Conservation (phyloP, 2,113 vertebrate genomes). For the Solea solea region DNA sequence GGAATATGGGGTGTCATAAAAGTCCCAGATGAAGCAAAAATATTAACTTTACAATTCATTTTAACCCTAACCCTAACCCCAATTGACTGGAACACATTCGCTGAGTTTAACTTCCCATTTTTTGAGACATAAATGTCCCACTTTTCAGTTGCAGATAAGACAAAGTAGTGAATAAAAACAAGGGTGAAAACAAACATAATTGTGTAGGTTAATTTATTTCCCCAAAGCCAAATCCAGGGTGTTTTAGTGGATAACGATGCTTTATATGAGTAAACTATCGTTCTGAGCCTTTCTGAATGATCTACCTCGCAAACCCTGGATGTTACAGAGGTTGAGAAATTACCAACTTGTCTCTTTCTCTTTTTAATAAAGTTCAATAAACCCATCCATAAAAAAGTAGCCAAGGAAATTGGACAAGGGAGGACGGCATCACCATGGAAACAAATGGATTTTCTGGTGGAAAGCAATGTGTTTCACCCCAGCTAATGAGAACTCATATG, state of each 20-base stretch:
- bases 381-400: conserved; percentile 65
- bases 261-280: conserved; percentile 28
- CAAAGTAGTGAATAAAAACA: conserved; percentile 5
- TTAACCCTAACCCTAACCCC: too few species aligned
- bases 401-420: conserved; percentile 61
- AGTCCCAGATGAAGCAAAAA: too few species aligned
- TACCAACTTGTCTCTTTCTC: conserved; percentile 12
- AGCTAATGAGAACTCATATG: conserved; percentile 67
- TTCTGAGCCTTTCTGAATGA: conserved; percentile 31
- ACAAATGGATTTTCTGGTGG: conserved; percentile 70
- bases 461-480: conserved; percentile 63
- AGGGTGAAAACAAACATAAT: conserved; percentile 1
- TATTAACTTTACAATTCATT: too few species aligned
- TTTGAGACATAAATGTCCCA: not conserved
- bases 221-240: not conserved
- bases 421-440: conserved; percentile 66
- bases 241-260: conserved; percentile 29
- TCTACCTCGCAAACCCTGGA: conserved; percentile 13
- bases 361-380: conserved; percentile 64
- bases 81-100: too few species aligned
- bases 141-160: conserved; percentile 14
- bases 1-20: too few species aligned
- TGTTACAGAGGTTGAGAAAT: conserved; percentile 35
- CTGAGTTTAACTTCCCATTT: too few species aligned
- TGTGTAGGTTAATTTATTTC: conserved; percentile 9